A percentile compares a stretch with the other conserved stretches of the same genome.
phyloP scores from a whole-genome alignment of 2,797 vertebrate species.

The Thunnus albacares region DNA sequence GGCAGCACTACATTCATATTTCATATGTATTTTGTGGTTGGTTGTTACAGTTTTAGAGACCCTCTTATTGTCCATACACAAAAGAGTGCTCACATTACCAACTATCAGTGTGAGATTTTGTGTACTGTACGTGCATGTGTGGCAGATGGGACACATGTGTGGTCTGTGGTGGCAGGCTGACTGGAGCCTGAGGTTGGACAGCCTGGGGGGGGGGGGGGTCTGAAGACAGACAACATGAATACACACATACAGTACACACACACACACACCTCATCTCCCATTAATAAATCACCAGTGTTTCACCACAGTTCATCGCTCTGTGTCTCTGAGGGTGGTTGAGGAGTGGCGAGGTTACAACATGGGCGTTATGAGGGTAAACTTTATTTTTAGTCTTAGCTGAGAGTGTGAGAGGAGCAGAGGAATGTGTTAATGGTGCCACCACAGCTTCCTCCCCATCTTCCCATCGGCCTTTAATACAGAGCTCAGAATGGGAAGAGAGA shows the following conservation, averaged over 20 bases:
- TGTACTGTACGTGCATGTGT: slow-evolving; percentile 62
- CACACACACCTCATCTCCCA: slow-evolving; percentile 64
- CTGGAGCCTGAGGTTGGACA: slow-evolving; percentile 81
- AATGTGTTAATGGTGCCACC: slow-evolving; percentile 84
- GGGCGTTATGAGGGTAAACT: slow-evolving; percentile 39
- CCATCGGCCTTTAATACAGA: slow-evolving; percentile 79
- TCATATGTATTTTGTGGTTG: slow-evolving; percentile 52
- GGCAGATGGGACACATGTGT: slow-evolving; percentile 88
- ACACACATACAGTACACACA: slow-evolving; percentile 38
- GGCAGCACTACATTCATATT: slow-evolving; percentile 30
- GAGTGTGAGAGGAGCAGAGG: slow-evolving; percentile 74
- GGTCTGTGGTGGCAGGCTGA: slow-evolving; percentile 85
- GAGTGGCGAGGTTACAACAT: slow-evolving; percentile 40
- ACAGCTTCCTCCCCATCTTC: slow-evolving; percentile 80
- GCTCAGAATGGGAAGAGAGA: slow-evolving; percentile 36
- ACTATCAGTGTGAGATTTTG: slow-evolving; percentile 53
- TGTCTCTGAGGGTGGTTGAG: slow-evolving; percentile 18
- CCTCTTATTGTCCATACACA: slow-evolving; percentile 62
- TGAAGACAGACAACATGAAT: slow-evolving; percentile 53
- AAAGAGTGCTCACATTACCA: slow-evolving; percentile 55
- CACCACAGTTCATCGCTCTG: slow-evolving; percentile 48
- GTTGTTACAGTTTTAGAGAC: slow-evolving; percentile 50
- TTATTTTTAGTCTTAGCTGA: slow-evolving; percentile 67
- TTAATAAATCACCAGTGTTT: slow-evolving; percentile 71
- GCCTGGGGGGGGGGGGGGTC: slow-evolving; percentile 55